Evolutionary conservation across 1,140 invertebrate species (phyloP).

Genomic region (Pygmarrhopalites habei): DNA sequence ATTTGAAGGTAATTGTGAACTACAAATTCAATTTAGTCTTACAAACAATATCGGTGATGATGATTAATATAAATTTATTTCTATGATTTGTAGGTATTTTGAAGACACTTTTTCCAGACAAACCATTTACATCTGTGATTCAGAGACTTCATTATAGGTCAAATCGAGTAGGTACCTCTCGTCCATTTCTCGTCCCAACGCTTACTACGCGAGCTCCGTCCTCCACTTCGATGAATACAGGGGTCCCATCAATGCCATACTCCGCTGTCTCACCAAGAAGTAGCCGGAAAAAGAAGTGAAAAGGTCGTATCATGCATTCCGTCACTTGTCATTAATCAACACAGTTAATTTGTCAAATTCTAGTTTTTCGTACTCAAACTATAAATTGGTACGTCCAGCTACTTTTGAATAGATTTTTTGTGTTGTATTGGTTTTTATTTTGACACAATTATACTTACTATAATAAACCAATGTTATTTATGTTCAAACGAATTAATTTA

Average conservation of each 20-base stretch:
- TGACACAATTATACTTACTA: too few species aligned
- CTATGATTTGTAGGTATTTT: conserved; percentile 79
- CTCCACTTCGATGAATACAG: background rate
- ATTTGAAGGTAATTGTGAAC: too few species aligned
- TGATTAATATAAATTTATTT: too few species aligned
- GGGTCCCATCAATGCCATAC: background rate
- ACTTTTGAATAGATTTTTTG: too few species aligned
- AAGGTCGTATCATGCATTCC: background rate
- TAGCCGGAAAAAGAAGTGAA: conserved; percentile 6
- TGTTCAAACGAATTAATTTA: background rate
- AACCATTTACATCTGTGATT: conserved; percentile 23
- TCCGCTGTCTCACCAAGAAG: background rate
- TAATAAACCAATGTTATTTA: background rate
- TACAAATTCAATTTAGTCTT: too few species aligned
- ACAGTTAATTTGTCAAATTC: background rate
- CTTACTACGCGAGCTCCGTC: background rate
- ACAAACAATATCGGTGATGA: too few species aligned
- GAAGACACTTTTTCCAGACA: conserved; percentile 63
- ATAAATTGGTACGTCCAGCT: too few species aligned
- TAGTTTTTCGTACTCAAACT: background rate
- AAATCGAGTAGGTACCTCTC: conserved; percentile 33
- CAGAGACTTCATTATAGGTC: conserved; percentile 37
- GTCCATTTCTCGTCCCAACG: conserved; percentile 30
- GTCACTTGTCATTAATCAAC: background rate
- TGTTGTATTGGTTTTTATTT: too few species aligned